Evolutionary conservation across 2,797 vertebrate genomes (phyloP).

Genomic region (Gambelia wislizenii): DNA sequence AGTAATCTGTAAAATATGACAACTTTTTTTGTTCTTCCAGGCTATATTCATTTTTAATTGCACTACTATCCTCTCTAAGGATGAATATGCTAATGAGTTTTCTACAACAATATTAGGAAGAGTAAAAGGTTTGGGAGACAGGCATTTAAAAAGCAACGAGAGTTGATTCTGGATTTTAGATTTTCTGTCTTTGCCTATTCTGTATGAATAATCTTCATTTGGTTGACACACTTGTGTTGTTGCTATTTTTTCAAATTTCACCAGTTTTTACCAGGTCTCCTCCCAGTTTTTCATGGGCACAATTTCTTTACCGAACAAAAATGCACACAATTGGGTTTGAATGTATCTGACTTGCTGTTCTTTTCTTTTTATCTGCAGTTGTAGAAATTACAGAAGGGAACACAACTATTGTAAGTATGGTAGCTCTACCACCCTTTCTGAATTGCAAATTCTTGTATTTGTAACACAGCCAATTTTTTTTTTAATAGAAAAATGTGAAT

Average conservation of each 20-base stretch:
- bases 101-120: not conserved
- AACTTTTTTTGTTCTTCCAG: not conserved
- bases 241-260: not conserved
- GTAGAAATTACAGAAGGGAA: slow-evolving; percentile 80
- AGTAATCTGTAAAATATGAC: not conserved
- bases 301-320: slow-evolving; percentile 3
- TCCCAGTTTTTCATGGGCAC: not conserved
- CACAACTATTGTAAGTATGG: slow-evolving; percentile 82
- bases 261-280: not conserved
- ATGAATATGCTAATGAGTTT: not conserved
- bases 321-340: not conserved
- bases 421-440: not conserved
- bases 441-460: not conserved
- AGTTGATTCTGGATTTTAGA: not conserved
- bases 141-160: not conserved
- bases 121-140: not conserved
- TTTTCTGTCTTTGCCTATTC: not conserved
- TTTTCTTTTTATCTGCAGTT: slow-evolving; percentile 71
- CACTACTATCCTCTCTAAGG: not conserved
- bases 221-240: not conserved
- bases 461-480: not conserved
- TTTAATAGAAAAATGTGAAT: not conserved
- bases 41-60: not conserved
- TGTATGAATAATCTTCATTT: not conserved
- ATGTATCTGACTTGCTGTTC: slow-evolving; percentile 56